Evolutionary conservation across 2,888 invertebrate genomes (phyloP), one percentile per base, ranked within the genome.

Genomic region (Elysia crispata): DNA sequence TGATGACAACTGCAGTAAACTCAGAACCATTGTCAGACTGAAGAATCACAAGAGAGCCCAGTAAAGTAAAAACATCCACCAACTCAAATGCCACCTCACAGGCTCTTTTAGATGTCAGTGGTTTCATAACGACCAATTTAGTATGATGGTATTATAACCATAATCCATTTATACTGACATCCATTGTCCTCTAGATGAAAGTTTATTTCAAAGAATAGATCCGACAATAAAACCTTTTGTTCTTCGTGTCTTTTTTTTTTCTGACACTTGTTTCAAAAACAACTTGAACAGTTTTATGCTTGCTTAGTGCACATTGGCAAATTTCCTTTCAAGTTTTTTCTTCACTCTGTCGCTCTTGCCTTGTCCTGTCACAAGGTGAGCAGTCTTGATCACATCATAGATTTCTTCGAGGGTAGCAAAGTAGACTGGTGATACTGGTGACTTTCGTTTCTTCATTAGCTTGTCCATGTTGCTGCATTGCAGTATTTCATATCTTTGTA

Each of bases 1-100:
- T 64, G 41, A 81, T 77, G 6, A 85, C 69, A 15, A 64, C 54
- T 18, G 82, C 75, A n/a, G 81, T 83, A 78, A 83, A 84, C 57
- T 82, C 81, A 23, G 79, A 76, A 23, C 82, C 81, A 60, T 83
- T 70, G 72, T 57, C n/a, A n/a, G n/a, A n/a, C 76, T 78, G 74
- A 15, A 74, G 60, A 57, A 74, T 50, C 28, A 57, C 28, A 6
- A 57, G 74, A 57, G 74, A 57, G 11, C 60, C 74, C 1, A 74
- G 20, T 8, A 74, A 25, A 0, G 30, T 30, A 30, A 74, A 25
- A 20, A 74, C 30, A 31, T 74, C 74, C 28, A 74, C 57, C 54
- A 74, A 50, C 57, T 74, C 20, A 74, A 30, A 18, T 23, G 74
- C 74, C 1, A 74, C 74, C 25, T 74, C 74, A 31, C 57, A 18